Evolutionary conservation across 2,888 invertebrate species (phyloP), one percentile per base, ranked within the genome.

Genomic region (Dascillus cervinus): DNA sequence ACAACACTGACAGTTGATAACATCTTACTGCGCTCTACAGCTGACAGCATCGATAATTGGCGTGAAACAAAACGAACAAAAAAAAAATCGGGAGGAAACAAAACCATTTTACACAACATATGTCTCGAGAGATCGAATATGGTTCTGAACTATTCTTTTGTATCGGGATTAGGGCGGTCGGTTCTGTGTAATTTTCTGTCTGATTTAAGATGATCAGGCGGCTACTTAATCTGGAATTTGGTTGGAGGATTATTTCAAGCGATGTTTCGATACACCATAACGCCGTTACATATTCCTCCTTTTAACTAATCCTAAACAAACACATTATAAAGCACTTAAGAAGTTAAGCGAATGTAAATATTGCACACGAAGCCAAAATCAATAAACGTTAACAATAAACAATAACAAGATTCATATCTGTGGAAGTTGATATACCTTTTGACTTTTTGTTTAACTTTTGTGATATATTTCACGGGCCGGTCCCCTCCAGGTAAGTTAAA

Each of bases 41-140:
- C 57, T 56, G 56, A 56, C 57, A 50, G 46, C 34, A 37, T 41
- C 44, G 47, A 50, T 57, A 56, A 57, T 57, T 57, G 55, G 53
- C 49, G 50, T 52, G 49, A 53, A 50, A n/a, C n/a, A n/a, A n/a
- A n/a, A n/a, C 41, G 37, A 46, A 51, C 48, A 47, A 50, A 47
- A 49, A 47, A 43, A 45, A 46, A 47, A 48, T 48, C 44, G 35
- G 42, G 39, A 41, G 42, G 32, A 37, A 38, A 43, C 46, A 46
- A 48, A 44, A 37, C 34, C 37, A 28, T 37, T 34, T 37, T 32
- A 35, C 29, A 29, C 26, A 39, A 43, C 43, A 39, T 39, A 39
- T 43, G 43, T 37, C 39, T 36, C 35, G 24, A 38, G 35, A 41
- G 39, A 29, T 41, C 36, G 31, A 28, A 24, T n/a, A n/a, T n/a